These are phyloP conservation scores for Sarcophilus harrisii DNA, from an alignment of 2,797 vertebrate species.

Conservation along the genomic window DNA sequence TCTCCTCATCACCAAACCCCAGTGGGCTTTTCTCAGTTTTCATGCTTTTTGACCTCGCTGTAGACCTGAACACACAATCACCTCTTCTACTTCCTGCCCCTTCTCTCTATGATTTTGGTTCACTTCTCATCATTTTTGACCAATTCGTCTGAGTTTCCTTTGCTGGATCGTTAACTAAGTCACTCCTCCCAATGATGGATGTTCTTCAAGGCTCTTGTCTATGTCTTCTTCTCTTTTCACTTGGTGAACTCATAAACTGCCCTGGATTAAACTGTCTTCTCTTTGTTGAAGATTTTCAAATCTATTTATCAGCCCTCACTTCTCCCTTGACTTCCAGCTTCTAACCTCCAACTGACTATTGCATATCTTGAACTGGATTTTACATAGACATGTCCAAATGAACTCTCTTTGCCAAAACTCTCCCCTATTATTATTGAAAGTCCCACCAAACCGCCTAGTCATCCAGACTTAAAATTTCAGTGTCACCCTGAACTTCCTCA, in stretches of 20 bases:
- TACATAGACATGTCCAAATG: neutral
- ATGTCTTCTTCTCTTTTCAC: neutral
- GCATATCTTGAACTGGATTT: neutral
- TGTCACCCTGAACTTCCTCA: neutral
- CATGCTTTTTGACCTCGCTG: neutral
- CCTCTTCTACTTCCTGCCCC: neutral
- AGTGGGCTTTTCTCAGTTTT: neutral
- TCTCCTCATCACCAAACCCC: neutral
- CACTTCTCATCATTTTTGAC: neutral
- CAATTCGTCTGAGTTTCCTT: neutral
- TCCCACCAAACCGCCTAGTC: neutral
- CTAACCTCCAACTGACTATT: neutral
- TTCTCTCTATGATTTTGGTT: neutral
- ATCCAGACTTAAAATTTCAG: neutral
- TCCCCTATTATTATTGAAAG: neutral
- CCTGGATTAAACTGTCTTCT: neutral
- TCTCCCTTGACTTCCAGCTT: neutral
- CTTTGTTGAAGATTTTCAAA: neutral
- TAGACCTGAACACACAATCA: neutral
- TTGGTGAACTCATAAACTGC: neutral
- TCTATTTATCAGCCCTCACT: neutral
- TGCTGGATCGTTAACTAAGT: neutral
- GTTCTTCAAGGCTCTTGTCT: no score
- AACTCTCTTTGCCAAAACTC: neutral
- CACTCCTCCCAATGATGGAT: neutral